Base-by-base conservation (phyloP, 2,888 invertebrate genomes). In the Dione juno region DNA sequence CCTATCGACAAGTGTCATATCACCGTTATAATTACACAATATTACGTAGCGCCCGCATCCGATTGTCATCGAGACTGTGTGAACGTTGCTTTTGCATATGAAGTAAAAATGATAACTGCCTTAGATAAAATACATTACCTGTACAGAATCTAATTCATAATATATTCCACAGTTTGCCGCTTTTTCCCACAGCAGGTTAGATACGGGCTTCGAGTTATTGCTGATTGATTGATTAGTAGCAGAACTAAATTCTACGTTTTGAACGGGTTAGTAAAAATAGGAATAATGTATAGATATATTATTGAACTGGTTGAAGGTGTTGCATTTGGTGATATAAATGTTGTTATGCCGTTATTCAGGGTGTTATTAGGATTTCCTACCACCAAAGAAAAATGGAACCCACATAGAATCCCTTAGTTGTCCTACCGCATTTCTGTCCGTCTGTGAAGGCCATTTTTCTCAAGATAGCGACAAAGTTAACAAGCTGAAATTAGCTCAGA, bases 21-120 rank as follows among this genome's bases (percentile, higher is more conserved):
- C 74, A 81, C 86, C 84, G 84, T 84, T 86, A 84, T 76, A 74
- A 76, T 74, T 73, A 71, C 75, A 74, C 70, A 69, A 67, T 71
- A 68, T 67, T 64, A 67, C 58, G 69, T 53, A 75, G 70, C 63
- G 71, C 77, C 76, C 77, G 77, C 77, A 77, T 76, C 76, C 75
- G 71, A 75, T 72, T 67, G 63, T 74, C 65, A 63, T 72, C 58
- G 43, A 63, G 50, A 58, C 50, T 68, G 66, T 71, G 67, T 71
- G 65, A 65, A 71, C 69, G 69, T 59, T 57, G 45, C 65, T 43
- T 50, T 64, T 63, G 68, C 67, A 68, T 59, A 68, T 19, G 52
- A 50, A 9, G 35, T 58, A 50, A 37, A 50, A 37, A 16, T 37
- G 9, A 48, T 53, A 16, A 48, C 5, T 40, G 50, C 16, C 35